Evolutionary conservation across 1,140 invertebrate genomes (phyloP).

Genomic region (Drosophila kikkawai): DNA sequence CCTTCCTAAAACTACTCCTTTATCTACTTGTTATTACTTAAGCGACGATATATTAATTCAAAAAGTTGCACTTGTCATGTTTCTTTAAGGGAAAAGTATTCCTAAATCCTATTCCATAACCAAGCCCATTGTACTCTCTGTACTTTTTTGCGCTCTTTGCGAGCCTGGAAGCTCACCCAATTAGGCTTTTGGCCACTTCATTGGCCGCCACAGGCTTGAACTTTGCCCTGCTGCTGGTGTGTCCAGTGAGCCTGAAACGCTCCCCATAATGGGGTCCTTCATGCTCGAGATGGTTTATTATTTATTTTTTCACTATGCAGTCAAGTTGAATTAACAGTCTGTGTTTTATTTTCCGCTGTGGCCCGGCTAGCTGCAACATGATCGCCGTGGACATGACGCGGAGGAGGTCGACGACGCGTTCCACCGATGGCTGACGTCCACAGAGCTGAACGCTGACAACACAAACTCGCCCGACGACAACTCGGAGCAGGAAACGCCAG

Average conservation of each 20-base stretch:
- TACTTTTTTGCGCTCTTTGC: not conserved
- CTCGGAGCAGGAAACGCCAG: conserved; percentile 68
- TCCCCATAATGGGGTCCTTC: conserved; percentile 57
- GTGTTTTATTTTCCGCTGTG: conserved; percentile 31
- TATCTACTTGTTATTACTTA: not conserved
- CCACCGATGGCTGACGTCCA: conserved; percentile 82
- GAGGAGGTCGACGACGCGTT: conserved; percentile 80
- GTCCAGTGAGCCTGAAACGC: conserved; percentile 51
- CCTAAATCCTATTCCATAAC: too few relatives aligned
- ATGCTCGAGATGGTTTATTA: conserved; percentile 67
- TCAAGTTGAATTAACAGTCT: conserved; percentile 57
- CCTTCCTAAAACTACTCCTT: not conserved
- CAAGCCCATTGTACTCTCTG: not conserved
- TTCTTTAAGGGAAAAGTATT: not conserved
- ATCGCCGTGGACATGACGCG: conserved; percentile 41
- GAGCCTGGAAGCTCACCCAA: conserved; percentile 25
- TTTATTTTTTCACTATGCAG: conserved; percentile 70
- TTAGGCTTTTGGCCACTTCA: conserved; percentile 49
- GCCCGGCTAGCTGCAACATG: conserved; percentile 41
- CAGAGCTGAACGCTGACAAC: conserved; percentile 71
- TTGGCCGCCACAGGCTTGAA: conserved; percentile 34
- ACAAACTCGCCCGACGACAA: conserved; percentile 65
- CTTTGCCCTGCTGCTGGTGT: conserved; percentile 15
- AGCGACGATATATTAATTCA: too few relatives aligned
- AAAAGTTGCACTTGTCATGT: not conserved